A percentile compares a stretch with the other conserved stretches of the same genome.
Conservation (phyloP, 2,113 vertebrate genomes). For the Tursiops truncatus region DNA sequence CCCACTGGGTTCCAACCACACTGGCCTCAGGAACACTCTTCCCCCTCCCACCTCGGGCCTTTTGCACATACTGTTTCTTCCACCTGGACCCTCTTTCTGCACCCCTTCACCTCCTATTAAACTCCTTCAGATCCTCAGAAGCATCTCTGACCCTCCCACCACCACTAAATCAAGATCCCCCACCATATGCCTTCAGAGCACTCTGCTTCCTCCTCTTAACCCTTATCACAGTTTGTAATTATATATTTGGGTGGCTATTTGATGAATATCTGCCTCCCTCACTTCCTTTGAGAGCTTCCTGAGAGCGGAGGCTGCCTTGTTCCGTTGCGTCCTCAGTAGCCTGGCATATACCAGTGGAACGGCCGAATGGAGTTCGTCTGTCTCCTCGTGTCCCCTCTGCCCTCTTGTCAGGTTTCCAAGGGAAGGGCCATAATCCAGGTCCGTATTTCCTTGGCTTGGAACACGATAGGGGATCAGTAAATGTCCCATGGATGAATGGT, state of each 20-base stretch:
- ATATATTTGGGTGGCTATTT: background rate
- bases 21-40: background rate
- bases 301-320: background rate
- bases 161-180: background rate
- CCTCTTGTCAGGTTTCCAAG: background rate
- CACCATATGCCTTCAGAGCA: background rate
- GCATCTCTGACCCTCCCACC: background rate
- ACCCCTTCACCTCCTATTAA: background rate
- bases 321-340: background rate
- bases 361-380: background rate
- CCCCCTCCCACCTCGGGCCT: background rate
- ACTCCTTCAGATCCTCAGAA: background rate
- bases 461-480: background rate
- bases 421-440: background rate
- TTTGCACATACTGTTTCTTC: background rate
- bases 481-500: background rate
- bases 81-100: background rate
- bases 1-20: background rate
- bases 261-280: background rate
- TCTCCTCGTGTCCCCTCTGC: background rate
- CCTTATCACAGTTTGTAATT: background rate
- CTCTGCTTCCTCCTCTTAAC: background rate
- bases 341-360: background rate
- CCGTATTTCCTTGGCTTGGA: background rate
- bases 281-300: background rate